These are phyloP conservation scores for Anthophora plumipes DNA, from an alignment of 2,888 invertebrate species.

Conservation along the genomic window DNA sequence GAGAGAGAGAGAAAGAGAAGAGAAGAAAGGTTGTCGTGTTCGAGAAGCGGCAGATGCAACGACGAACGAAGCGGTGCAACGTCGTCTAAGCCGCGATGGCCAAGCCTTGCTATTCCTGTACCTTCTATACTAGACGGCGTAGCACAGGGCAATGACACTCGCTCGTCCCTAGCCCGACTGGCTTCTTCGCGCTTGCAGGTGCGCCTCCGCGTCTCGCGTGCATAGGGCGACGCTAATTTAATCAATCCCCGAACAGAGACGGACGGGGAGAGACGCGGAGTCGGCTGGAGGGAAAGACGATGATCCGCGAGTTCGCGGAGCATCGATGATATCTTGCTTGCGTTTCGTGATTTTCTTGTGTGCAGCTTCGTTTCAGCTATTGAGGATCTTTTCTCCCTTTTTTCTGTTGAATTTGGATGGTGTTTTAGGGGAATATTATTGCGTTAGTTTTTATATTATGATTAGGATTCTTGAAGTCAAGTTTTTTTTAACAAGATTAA, in stretches of 20 bases:
- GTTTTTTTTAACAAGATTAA: too few relatives aligned
- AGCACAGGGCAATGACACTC: slow-evolving; percentile 77
- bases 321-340: not conserved
- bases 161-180: slow-evolving; percentile 65
- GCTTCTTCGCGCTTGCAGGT: slow-evolving; percentile 69
- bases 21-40: slow-evolving; percentile 11
- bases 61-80: slow-evolving; percentile 63
- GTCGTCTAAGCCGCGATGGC: slow-evolving; percentile 71
- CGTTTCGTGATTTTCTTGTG: too few relatives aligned
- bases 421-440: too few relatives aligned
- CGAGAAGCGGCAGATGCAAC: slow-evolving; percentile 40
- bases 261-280: not conserved
- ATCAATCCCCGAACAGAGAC: slow-evolving; percentile 70
- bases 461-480: too few relatives aligned
- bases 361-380: too few relatives aligned
- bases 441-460: too few relatives aligned
- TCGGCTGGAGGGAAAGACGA: not conserved
- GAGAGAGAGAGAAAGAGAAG: not conserved
- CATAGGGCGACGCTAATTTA: slow-evolving; percentile 75
- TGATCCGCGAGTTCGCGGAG: not conserved
- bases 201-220: slow-evolving; percentile 68
- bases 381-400: too few relatives aligned
- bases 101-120: slow-evolving; percentile 78
- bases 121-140: slow-evolving; percentile 74
- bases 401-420: too few relatives aligned